Base-by-base conservation (phyloP, 2,888 invertebrate genomes). In the Diadromus collaris region DNA sequence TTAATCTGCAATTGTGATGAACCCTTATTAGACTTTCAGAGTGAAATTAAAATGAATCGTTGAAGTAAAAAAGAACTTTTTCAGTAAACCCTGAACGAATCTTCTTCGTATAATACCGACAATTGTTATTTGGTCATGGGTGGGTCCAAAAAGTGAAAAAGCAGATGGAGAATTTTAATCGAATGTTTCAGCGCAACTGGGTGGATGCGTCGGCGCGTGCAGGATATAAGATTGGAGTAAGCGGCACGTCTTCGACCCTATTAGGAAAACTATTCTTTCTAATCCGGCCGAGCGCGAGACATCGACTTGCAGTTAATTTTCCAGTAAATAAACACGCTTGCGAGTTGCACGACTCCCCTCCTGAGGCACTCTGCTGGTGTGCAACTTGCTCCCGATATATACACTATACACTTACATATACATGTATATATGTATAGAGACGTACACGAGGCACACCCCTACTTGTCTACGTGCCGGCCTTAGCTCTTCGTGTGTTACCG, bases 281-380 rank as follows among this genome's bases (percentile, higher is more conserved):
- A 81, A 83, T 81, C 74, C 81, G 61, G 76, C 71, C 48, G 34
- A 48, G 65, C 68, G 70, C 64, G 78, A 48, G 70, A 70, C 80
- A 77, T 75, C 79, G 81, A 80, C 73, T 84, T 79, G 76, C 83
- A 79, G 79, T 87, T 86, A 86, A 87, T 87, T 87, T 86, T 83
- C 84, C 85, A 81, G 83, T 85, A 86, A 86, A 86, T 84, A 87
- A 85, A 85, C 82, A 72, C 63, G 80, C 74, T 54, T 64, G 58
- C 76, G 77, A 63, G 80, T 79, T 54, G 76, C 72, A 70, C 71
- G 76, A 72, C 69, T 78, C 77, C 68, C 34, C 78, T 65, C 78
- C 74, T 80, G 73, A 68, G 65, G 65, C 48, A 44, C 29, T 68
- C 41, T 19, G 48, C 34, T 24, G 46, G 76, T 79, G 48, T 64